Conservation (phyloP, 1,140 invertebrate species). For the Macrobrachium rosenbergii region DNA sequence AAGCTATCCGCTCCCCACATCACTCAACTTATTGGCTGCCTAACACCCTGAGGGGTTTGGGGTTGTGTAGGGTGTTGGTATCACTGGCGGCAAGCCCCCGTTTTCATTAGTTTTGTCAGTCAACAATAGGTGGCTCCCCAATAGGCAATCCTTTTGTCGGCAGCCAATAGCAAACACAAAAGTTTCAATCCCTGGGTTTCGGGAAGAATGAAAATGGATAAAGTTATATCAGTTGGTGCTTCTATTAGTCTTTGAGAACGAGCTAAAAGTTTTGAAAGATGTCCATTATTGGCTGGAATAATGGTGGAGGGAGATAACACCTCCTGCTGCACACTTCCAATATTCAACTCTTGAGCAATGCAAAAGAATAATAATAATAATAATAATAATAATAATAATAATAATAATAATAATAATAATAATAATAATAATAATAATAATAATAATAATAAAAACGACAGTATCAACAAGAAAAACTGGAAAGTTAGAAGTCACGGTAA, state of each 20-base stretch:
- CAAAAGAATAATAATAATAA: not conserved
- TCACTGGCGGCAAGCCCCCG: slow-evolving; percentile 59
- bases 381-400: not conserved
- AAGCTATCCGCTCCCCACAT: not conserved
- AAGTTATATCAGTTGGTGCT: slow-evolving; percentile 64
- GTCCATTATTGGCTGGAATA: slow-evolving; percentile 59
- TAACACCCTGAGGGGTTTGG: not conserved
- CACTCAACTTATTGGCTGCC: not conserved
- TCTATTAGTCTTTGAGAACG: slow-evolving; percentile 64
- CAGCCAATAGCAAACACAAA: slow-evolving; percentile 64
- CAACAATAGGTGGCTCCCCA: slow-evolving; percentile 59
- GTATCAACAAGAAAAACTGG: not conserved
- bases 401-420: not conserved
- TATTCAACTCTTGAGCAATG: not conserved
- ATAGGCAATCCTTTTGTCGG: slow-evolving; percentile 63
- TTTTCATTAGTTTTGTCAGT: slow-evolving; percentile 65
- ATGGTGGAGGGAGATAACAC: slow-evolving; percentile 55
- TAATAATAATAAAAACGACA: not conserved
- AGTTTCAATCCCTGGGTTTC: slow-evolving; percentile 61
- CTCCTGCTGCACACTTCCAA: slow-evolving; percentile 24
- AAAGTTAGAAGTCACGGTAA: not conserved
- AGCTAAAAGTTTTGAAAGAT: slow-evolving; percentile 64
- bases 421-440: not conserved
- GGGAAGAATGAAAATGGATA: slow-evolving; percentile 65
- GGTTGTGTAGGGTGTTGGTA: slow-evolving; percentile 40